Conservation (phyloP, 2,888 invertebrate species). For the Pelosia muscerda region DNA sequence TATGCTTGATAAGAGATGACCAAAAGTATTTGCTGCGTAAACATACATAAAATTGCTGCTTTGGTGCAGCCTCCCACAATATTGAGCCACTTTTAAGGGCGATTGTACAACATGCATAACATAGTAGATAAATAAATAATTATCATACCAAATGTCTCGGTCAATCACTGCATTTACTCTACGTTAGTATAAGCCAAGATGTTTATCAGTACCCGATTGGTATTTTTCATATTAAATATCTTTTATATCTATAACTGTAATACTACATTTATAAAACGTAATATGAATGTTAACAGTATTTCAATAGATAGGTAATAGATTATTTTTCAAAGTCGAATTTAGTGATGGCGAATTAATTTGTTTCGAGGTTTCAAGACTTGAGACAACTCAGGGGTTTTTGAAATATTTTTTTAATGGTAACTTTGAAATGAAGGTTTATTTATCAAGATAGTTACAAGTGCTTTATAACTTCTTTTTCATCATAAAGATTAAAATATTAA, state of each 20-base stretch:
- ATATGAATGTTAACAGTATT: neutral
- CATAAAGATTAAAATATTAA: neutral
- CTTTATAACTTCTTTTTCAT: neutral
- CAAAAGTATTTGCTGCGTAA: no score
- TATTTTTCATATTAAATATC: slow-evolving; percentile 21
- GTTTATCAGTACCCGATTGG: neutral
- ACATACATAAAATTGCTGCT: no score
- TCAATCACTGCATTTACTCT: slow-evolving; percentile 8
- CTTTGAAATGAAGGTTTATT: no score
- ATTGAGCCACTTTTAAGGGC: neutral
- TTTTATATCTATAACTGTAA: neutral
- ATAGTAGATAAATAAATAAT: slow-evolving; percentile 47
- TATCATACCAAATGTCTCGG: slow-evolving; percentile 35
- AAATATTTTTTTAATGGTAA: neutral
- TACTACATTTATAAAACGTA: neutral
- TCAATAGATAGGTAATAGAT: neutral
- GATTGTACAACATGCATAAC: neutral
- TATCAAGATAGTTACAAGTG: neutral
- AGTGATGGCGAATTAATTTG: neutral
- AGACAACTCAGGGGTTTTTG: neutral
- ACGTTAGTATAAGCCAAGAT: neutral
- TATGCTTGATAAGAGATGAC: no score
- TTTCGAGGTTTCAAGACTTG: neutral
- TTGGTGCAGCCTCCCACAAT: no score
- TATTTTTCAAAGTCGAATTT: neutral